phyloP scores from a whole-genome alignment of 2,113 vertebrate species.

The Dicaeum eximium region DNA sequence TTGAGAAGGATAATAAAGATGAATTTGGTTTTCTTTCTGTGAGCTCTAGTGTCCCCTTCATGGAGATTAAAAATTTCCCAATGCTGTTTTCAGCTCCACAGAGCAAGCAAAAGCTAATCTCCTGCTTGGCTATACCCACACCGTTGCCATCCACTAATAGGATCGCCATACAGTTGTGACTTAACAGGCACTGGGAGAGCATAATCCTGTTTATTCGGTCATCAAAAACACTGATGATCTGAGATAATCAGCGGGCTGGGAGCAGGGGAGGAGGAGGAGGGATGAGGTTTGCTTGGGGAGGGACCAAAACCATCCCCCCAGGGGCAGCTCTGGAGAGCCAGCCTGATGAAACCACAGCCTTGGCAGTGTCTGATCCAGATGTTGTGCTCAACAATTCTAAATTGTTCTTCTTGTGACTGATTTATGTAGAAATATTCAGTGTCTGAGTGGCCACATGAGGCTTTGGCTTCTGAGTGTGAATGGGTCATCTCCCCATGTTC shows the following conservation, averaged over 20 bases:
- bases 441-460: not conserved
- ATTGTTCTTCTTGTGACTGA: not conserved
- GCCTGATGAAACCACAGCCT: not conserved
- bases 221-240: constrained; percentile 41
- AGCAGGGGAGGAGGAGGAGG: not conserved
- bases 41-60: constrained; percentile 36
- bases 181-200: constrained; percentile 30
- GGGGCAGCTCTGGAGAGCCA: not conserved
- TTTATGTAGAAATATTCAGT: not conserved
- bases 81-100: constrained; percentile 36
- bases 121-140: constrained; percentile 14
- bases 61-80: constrained; percentile 57
- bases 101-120: constrained; percentile 51
- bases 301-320: not conserved
- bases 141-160: constrained; percentile 12
- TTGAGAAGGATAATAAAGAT: constrained; percentile 10
- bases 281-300: not conserved
- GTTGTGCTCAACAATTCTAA: not conserved
- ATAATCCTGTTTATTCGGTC: constrained; percentile 68
- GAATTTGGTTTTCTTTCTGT: constrained; percentile 14
- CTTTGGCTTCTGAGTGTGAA: not conserved
- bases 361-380: not conserved
- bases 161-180: constrained; percentile 37
- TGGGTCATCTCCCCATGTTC: not conserved
- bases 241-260: constrained; percentile 24